A percentile compares a stretch with the other conserved stretches of the same genome.
These are phyloP conservation scores for Platysteira castanea DNA, from an alignment of 2,113 vertebrate genomes.

Conservation along the genomic window DNA sequence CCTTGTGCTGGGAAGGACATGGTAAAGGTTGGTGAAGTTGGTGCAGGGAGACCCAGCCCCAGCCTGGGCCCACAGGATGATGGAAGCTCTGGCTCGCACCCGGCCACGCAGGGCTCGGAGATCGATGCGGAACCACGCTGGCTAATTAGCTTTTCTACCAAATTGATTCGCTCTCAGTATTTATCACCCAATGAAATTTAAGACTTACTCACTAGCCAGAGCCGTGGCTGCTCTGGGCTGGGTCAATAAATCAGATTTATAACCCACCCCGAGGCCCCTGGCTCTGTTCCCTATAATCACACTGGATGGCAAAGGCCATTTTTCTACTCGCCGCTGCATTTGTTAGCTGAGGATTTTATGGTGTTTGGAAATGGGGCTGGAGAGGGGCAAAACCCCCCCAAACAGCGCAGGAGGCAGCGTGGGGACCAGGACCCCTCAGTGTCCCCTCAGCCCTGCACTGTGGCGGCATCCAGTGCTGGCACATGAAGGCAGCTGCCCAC, in stretches of 20 bases:
- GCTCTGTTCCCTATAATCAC: conserved; percentile 51
- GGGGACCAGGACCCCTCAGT: background rate
- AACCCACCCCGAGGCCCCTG: conserved; percentile 45
- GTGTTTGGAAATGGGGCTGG: background rate
- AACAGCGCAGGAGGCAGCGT: background rate
- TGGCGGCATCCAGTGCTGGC: background rate
- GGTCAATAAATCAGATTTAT: conserved; percentile 73
- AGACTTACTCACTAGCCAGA: conserved; percentile 61
- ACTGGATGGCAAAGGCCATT: conserved; percentile 32
- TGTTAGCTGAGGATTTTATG: conserved; percentile 19
- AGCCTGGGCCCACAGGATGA: background rate
- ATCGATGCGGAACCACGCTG: conserved; percentile 2
- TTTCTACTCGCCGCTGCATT: conserved; percentile 5
- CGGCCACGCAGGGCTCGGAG: background rate
- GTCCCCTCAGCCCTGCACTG: background rate
- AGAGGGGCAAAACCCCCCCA: background rate
- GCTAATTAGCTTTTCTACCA: conserved; percentile 75
- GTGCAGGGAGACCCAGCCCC: accelerated
- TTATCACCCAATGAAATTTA: conserved; percentile 75
- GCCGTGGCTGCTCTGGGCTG: conserved; percentile 27
- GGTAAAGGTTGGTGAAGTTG: accelerated
- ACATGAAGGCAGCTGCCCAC: no score
- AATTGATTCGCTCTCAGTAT: conserved; percentile 70
- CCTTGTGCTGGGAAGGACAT: accelerated
- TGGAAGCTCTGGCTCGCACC: background rate